Evolutionary conservation across 2,888 invertebrate species (phyloP).

Genomic region (Coenonympha glycerion): DNA sequence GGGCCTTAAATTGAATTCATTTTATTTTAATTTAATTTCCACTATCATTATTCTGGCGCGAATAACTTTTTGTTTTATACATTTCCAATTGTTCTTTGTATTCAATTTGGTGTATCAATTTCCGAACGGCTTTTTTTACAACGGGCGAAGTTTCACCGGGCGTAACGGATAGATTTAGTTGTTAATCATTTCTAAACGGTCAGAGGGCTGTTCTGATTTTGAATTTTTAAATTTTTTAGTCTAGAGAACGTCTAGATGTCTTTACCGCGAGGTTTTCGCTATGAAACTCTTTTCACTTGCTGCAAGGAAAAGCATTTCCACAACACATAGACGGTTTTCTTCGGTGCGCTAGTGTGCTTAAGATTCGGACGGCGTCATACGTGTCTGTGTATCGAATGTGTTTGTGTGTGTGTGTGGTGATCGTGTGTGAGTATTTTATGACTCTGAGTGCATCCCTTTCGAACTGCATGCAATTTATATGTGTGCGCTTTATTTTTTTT

Average conservation of each 20-base stretch:
- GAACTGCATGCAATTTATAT: constrained; percentile 74
- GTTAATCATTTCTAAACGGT: constrained; percentile 24
- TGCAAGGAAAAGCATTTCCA: constrained; percentile 76
- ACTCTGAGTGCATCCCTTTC: constrained; percentile 77
- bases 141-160: constrained; percentile 58
- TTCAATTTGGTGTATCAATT: constrained; percentile 31
- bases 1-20: constrained; percentile 36
- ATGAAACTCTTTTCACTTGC: constrained; percentile 75
- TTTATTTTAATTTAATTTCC: constrained; percentile 22
- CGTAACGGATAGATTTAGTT: constrained; percentile 53
- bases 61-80: constrained; percentile 28
- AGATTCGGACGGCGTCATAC: constrained; percentile 39
- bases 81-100: constrained; percentile 31
- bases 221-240: constrained; percentile 32
- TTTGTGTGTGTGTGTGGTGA: constrained; percentile 27
- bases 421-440: constrained; percentile 68
- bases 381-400: constrained; percentile 48
- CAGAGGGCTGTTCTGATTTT: constrained; percentile 24
- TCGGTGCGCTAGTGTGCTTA: constrained; percentile 52
- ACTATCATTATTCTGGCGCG: constrained; percentile 46
- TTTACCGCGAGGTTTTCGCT: constrained; percentile 77
- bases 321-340: constrained; percentile 73
- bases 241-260: constrained; percentile 64
- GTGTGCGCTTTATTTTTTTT: constrained; percentile 72
- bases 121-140: constrained; percentile 50